Evolutionary conservation across 1,140 invertebrate genomes (phyloP).

Genomic region (Brachionus koreanus): DNA sequence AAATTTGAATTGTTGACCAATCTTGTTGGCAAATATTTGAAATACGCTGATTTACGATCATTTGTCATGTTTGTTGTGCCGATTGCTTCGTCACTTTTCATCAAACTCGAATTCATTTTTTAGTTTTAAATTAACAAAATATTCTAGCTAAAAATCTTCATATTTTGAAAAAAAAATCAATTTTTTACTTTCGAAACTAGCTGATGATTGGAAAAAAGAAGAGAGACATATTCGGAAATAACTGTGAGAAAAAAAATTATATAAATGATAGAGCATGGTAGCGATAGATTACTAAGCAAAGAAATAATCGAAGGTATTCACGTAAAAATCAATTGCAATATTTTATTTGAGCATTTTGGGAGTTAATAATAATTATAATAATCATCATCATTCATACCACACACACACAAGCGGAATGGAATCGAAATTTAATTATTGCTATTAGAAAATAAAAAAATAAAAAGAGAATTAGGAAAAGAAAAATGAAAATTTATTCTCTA

Average conservation of each 20-base stretch:
- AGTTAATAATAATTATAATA: background rate
- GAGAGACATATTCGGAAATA: background rate
- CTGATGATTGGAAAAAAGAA: background rate
- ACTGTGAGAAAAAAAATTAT: background rate
- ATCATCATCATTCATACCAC: background rate
- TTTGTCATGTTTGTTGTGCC: background rate
- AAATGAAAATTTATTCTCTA: background rate
- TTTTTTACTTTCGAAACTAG: background rate
- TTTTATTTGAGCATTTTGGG: background rate
- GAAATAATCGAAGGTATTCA: background rate
- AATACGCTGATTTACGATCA: background rate
- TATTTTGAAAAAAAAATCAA: background rate
- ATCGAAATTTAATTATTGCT: constrained; percentile 9
- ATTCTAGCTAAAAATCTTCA: background rate
- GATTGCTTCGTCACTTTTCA: background rate
- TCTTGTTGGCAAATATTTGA: background rate
- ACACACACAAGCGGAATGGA: background rate
- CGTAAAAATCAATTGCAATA: background rate
- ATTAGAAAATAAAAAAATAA: background rate
- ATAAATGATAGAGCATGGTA: constrained; percentile 3
- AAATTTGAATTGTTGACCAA: constrained; percentile 10
- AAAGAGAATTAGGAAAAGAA: background rate
- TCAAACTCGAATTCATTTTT: background rate
- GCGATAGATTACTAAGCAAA: background rate
- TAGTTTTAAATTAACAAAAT: background rate